Base-by-base conservation (phyloP, 2,888 invertebrate species). In the Volucella inanis region DNA sequence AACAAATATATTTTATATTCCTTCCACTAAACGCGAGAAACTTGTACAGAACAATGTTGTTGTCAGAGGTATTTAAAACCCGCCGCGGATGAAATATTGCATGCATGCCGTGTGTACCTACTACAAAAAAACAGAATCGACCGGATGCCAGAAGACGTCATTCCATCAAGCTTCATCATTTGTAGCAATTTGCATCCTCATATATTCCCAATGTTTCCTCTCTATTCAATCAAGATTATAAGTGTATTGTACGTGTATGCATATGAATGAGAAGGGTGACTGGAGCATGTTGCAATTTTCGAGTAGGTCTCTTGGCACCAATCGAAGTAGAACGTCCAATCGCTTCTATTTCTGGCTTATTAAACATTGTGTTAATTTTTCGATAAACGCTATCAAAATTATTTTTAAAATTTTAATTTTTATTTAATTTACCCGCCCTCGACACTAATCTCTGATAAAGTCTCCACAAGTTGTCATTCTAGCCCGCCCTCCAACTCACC, bases 141-240 rank as follows among this genome's bases (percentile, higher is more conserved):
- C 78, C 57, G 74, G 74, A 74, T 83, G 74, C 83, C 78, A 83
- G 31, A 55, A 68, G 57, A 83, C 83, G 83, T 78, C 78, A 83
- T 57, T 78, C 61, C 71, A 76, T 62, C 12, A 22, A 12, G 18
- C 3, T 31, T 8, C 22, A 15, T 18, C 55, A 47, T 39, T n/a
- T n/a, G 47, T 15, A 31, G 22, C 52, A 45, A 76, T 61, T 61
- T 77, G 70, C 68, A 77, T 49, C 38, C 14, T 39, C 31, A 31
- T 31, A 31, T 6, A 6, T 6, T 2, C 6, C 31, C 31, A 31
- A n/a, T n/a, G 31, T 31, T 49, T 39, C 12, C 59, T 64, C 47
- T 55, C 55, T 4, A 8, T 0, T 15, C 70, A 39, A 49, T 45
- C 15, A 62, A 45, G 47, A 64, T 64, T 77, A 39, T 38, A 52